A percentile compares a stretch with the other conserved stretches of the same genome.
Conservation (phyloP, 2,113 vertebrate species). For the Gila orcuttii region DNA sequence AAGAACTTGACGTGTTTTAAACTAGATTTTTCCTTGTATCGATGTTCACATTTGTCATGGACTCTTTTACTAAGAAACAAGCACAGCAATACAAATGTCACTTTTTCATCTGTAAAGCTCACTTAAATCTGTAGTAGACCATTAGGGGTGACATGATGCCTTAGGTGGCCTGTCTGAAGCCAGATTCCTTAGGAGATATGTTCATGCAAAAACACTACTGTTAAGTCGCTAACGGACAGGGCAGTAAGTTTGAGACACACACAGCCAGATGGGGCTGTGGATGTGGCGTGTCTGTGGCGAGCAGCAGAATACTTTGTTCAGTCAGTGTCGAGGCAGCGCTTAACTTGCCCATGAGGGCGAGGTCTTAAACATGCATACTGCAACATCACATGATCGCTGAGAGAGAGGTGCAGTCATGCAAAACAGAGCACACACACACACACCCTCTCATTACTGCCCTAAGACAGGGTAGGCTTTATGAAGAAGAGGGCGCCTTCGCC, state of each 20-base stretch:
- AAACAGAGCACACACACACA: slow-evolving; percentile 35
- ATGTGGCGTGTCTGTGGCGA: neutral
- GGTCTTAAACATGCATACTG: slow-evolving; percentile 17
- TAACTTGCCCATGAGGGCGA: slow-evolving; percentile 2
- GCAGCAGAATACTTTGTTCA: neutral
- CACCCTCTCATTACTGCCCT: slow-evolving; percentile 27
- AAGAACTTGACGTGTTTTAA: too few relatives aligned
- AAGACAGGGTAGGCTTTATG: neutral
- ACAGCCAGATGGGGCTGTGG: neutral
- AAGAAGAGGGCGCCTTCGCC: neutral
- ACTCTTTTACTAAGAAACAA: neutral
- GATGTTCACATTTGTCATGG: neutral
- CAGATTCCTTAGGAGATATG: neutral
- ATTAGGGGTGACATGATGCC: neutral
- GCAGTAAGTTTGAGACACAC: neutral
- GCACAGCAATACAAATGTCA: neutral
- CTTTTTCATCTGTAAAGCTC: neutral
- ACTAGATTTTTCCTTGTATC: too few relatives aligned
- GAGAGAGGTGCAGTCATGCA: slow-evolving; percentile 24
- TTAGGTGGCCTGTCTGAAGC: neutral
- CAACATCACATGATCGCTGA: slow-evolving; percentile 39
- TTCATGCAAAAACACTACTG: neutral
- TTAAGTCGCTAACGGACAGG: neutral
- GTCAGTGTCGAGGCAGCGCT: neutral
- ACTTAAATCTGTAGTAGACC: neutral